Evolutionary conservation across 2,113 vertebrate genomes (phyloP).

Genomic region (Tretioscincus oriximinensis): DNA sequence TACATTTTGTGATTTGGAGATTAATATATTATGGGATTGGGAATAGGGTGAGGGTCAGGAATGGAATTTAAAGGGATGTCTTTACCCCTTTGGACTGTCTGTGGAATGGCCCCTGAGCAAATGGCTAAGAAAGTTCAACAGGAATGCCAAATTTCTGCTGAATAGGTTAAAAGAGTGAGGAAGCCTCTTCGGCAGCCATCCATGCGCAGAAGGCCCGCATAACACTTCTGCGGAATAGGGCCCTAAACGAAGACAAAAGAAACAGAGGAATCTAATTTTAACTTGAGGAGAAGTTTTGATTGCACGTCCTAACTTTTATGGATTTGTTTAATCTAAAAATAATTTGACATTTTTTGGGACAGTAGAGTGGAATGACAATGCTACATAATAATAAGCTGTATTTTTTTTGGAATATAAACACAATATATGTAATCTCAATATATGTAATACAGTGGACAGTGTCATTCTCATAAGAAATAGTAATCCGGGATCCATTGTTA

Average conservation of each 20-base stretch:
- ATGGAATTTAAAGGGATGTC: slow-evolving; percentile 67
- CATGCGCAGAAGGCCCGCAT: slow-evolving; percentile 71
- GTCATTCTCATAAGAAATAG: slow-evolving; percentile 4
- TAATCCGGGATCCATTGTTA: slow-evolving; percentile 11
- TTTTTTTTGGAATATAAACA: slow-evolving; percentile 10
- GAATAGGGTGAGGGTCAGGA: slow-evolving; percentile 54
- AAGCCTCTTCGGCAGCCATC: slow-evolving; percentile 75
- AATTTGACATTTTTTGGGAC: slow-evolving; percentile 59
- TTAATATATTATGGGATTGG: slow-evolving; percentile 50
- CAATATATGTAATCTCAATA: too few relatives aligned
- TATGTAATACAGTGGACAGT: slow-evolving; percentile 23
- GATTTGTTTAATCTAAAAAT: slow-evolving; percentile 44
- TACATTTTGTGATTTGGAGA: slow-evolving; percentile 45
- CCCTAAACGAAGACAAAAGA: slow-evolving; percentile 74
- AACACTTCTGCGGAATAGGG: slow-evolving; percentile 73
- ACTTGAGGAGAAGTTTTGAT: slow-evolving; percentile 64
- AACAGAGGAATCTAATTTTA: slow-evolving; percentile 59
- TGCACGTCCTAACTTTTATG: slow-evolving; percentile 37
- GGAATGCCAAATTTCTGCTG: slow-evolving; percentile 74
- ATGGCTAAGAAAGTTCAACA: slow-evolving; percentile 74
- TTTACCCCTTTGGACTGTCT: slow-evolving; percentile 72
- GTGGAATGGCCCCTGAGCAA: slow-evolving; percentile 73
- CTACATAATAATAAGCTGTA: slow-evolving; percentile 47
- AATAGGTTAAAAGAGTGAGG: slow-evolving; percentile 75
- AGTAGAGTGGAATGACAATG: slow-evolving; percentile 36